A percentile compares a stretch with the other conserved stretches of the same genome.
phyloP scores from a whole-genome alignment of 2,888 invertebrate genomes.

The Drosophila algonquin region DNA sequence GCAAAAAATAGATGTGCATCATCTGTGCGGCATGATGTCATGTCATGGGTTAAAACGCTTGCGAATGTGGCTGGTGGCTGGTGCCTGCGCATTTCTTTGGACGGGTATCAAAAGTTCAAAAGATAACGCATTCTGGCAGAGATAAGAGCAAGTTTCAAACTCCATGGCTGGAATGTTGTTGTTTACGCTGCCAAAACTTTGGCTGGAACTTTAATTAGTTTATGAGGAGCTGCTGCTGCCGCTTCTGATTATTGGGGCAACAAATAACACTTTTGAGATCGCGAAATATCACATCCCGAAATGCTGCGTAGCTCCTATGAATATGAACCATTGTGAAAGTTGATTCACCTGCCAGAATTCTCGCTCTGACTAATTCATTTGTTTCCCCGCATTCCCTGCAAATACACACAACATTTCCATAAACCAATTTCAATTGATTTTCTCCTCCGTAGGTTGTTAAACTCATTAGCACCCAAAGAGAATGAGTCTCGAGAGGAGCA shows the following conservation, averaged over 20 bases:
- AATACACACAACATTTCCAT: slow-evolving; percentile 7
- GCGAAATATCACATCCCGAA: background rate
- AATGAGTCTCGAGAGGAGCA: slow-evolving; percentile 28
- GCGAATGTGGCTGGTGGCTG: background rate
- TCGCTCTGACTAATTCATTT: slow-evolving; percentile 22
- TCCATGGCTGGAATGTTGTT: background rate
- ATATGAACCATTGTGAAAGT: background rate
- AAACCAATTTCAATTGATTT: slow-evolving; percentile 32
- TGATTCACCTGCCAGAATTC: slow-evolving; percentile 11
- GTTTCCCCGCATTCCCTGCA: slow-evolving; percentile 26
- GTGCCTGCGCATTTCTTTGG: background rate
- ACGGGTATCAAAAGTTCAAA: slow-evolving; percentile 3
- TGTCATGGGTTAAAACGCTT: slow-evolving; percentile 14
- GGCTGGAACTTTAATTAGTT: background rate
- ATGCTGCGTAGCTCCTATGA: no score
- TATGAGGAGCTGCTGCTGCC: background rate
- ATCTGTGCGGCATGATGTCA: slow-evolving; percentile 32
- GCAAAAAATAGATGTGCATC: background rate
- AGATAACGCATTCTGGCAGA: slow-evolving; percentile 15
- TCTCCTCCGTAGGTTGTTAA: slow-evolving; percentile 60
- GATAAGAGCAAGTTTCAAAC: slow-evolving; percentile 8
- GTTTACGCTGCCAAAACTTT: background rate
- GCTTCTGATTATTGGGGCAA: background rate
- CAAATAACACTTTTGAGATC: background rate
- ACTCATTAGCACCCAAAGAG: slow-evolving; percentile 55